Conservation (phyloP, 2,113 vertebrate genomes). For the Varanus salvator region DNA sequence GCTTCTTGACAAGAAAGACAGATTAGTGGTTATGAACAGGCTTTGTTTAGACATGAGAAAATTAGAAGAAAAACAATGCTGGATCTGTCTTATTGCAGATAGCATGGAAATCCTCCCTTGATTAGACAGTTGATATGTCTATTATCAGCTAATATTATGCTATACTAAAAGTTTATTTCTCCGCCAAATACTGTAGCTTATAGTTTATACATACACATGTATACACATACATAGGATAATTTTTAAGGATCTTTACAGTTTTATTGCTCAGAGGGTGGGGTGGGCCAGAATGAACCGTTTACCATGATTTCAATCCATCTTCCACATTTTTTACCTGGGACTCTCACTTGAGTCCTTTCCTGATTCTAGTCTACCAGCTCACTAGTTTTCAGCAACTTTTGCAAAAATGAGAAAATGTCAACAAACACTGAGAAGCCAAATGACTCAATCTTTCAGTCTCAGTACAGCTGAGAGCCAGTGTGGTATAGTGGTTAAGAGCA, state of each 20-base stretch:
- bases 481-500: too few species aligned
- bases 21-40: too few species aligned
- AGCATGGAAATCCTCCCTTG: background rate
- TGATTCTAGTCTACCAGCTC: background rate
- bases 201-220: background rate
- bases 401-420: background rate
- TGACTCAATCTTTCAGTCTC: background rate
- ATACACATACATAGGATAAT: background rate
- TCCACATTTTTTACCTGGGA: background rate
- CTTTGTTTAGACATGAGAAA: too few species aligned
- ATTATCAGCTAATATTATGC: background rate
- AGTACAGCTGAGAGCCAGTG: rapidly evolving
- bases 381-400: background rate
- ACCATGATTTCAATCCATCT: background rate
- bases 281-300: too few species aligned
- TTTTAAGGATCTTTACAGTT: too few species aligned
- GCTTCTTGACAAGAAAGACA: too few species aligned
- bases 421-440: background rate
- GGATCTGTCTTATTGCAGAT: background rate
- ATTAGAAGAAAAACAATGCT: too few species aligned
- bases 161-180: background rate
- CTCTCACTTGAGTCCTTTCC: background rate
- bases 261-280: too few species aligned
- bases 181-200: background rate
- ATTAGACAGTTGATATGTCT: background rate